Percentiles rank a stretch among this genome's conserved stretches.
These are phyloP conservation scores for Zonotrichia leucophrys DNA, from an alignment of 2,113 vertebrate species.

Conservation along the genomic window DNA sequence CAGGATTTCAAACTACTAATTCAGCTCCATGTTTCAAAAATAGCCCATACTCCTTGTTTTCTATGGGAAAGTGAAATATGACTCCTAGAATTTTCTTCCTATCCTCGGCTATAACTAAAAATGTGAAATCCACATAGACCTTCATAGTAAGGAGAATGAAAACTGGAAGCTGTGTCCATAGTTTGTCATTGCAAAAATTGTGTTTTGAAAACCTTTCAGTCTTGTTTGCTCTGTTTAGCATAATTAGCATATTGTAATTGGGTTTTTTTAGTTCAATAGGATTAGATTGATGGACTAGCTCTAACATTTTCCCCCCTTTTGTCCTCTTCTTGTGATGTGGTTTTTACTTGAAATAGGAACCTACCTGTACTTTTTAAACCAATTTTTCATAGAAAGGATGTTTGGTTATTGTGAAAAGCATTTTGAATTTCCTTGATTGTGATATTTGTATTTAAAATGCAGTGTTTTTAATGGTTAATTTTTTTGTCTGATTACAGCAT, in stretches of 20 bases:
- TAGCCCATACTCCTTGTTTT: fast-evolving
- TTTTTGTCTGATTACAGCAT: not conserved
- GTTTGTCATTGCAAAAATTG: not conserved
- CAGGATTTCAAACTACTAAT: not conserved
- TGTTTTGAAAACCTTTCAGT: not conserved
- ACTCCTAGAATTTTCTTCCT: not conserved
- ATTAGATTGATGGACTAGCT: not conserved
- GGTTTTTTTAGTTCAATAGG: not conserved
- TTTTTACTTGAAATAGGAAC: not conserved
- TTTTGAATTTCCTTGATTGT: not conserved
- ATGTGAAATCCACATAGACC: not conserved
- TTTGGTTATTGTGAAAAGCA: not conserved
- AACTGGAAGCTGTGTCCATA: not conserved
- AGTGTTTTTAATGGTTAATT: not conserved
- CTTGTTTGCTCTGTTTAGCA: not conserved
- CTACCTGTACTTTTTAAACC: not conserved
- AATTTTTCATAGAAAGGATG: not conserved
- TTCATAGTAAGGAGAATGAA: not conserved
- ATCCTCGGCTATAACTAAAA: not conserved
- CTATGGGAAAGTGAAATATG: not conserved
- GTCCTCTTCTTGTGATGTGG: not conserved
- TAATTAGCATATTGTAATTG: not conserved
- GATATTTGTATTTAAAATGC: not conserved
- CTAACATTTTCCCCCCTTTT: not conserved
- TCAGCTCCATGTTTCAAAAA: not conserved